These are phyloP conservation scores for Tetramorium alpestre DNA, from an alignment of 1,140 invertebrate genomes.

Conservation along the genomic window DNA sequence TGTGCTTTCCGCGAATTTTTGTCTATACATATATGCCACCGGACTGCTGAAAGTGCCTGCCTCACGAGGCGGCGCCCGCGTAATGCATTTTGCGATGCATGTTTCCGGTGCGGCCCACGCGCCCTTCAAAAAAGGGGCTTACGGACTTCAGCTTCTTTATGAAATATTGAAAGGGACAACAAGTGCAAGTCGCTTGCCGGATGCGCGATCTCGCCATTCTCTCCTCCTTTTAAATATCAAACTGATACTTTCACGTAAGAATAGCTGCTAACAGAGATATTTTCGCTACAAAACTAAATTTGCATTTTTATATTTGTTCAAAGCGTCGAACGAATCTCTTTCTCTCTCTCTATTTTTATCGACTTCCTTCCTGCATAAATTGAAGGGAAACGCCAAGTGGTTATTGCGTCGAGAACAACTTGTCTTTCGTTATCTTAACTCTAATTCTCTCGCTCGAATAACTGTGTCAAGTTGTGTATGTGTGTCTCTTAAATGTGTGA, in stretches of 20 bases:
- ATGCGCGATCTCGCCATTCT: neutral
- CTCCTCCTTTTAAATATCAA: constrained; percentile 23
- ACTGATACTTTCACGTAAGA: neutral
- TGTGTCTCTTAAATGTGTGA: neutral
- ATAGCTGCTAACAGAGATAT: neutral
- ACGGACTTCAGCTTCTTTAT: neutral
- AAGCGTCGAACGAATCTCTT: constrained; percentile 3
- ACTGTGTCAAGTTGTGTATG: constrained; percentile 42
- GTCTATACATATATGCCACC: neutral
- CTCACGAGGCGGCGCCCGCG: neutral
- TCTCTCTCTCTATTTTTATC: constrained; percentile 77
- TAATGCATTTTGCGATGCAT: constrained; percentile 36
- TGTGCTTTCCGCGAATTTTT: neutral
- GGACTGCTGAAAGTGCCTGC: neutral
- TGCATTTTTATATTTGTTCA: constrained; percentile 12
- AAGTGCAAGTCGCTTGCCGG: neutral
- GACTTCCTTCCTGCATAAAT: constrained; percentile 82
- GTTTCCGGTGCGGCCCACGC: constrained; percentile 32
- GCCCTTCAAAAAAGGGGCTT: constrained; percentile 21
- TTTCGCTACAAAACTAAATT: neutral
- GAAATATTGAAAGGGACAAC: neutral
- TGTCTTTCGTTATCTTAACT: constrained; percentile 69
- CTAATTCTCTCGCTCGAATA: constrained; percentile 47
- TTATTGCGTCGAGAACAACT: constrained; percentile 66
- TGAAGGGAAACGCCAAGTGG: constrained; percentile 75